These are phyloP conservation scores for Miopithecus talapoin DNA, from an alignment of 2,797 vertebrate genomes.

Conservation along the genomic window DNA sequence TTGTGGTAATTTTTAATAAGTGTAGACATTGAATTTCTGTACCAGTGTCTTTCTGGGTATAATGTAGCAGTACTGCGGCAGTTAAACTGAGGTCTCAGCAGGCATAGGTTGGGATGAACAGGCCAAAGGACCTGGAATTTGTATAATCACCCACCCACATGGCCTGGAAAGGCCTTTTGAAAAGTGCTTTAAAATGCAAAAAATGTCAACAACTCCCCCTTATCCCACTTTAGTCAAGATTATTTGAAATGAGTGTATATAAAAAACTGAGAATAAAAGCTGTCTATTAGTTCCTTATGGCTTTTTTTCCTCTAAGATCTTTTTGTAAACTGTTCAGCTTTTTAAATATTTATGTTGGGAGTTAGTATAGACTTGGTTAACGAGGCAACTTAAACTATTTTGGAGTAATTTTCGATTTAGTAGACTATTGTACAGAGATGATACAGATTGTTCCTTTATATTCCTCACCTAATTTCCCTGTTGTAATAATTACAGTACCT, in stretches of 20 bases:
- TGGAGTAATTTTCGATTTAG: background rate
- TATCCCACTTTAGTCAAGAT: background rate
- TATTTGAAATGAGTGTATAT: background rate
- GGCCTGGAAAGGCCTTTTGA: background rate
- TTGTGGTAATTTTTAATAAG: background rate
- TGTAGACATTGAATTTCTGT: background rate
- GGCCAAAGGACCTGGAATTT: background rate
- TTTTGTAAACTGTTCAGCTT: slow-evolving; percentile 6
- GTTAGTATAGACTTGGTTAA: background rate
- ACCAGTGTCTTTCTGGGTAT: background rate
- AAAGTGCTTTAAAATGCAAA: background rate
- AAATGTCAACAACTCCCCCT: background rate
- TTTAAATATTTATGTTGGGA: background rate
- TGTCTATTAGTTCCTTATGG: background rate
- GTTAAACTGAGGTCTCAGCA: background rate
- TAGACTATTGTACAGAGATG: background rate
- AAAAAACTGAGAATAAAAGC: background rate
- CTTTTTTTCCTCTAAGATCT: background rate
- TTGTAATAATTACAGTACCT: background rate
- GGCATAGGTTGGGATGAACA: background rate
- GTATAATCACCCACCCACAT: background rate
- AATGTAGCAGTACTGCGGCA: background rate
- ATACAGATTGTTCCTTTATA: background rate
- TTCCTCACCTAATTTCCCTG: background rate
- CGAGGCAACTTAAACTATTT: background rate